Evolutionary conservation across 2,888 invertebrate species (phyloP), one percentile per base, ranked within the genome.

Genomic region (Plemyria rubiginata): DNA sequence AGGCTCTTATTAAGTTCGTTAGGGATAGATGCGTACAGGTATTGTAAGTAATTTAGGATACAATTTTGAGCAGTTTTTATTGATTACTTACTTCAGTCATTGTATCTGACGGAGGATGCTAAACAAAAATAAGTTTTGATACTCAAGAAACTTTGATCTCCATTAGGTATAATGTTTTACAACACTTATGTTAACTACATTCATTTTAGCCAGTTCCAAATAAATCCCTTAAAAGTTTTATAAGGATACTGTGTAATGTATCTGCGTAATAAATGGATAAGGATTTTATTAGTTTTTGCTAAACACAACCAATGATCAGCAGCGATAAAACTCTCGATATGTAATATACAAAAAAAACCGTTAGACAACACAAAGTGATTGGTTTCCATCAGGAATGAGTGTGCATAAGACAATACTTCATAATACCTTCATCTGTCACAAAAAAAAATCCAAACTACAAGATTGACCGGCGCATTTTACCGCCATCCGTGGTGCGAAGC

Each of bases 391-490:
- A 16, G 15, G 52, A 15, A 7, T 41, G 43, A 16, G 8, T 12
- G 50, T 50, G 57, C 50, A 32, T 50, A 57, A 8, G 11, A 11
- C 32, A 15, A 9, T 15, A 38, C 4, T 43, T 45, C 15, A 50
- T 55, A 60, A 57, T 71, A 73, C 70, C 72, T 70, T 73, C 72
- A 74, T 72, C 64, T 66, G 62, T 38, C 36, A 50, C 54, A 48
- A 29, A 51, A 61, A 40, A 15, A 28, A 48, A 32, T 13, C 51
- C 41, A 43, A 61, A 22, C 22, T 60, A 60, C 45, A 60, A 49
- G 13, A 4, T 48, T 28, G 43, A 15, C 48, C 57, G 62, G 28
- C 40, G 53, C 63, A 67, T 62, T 60, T 57, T 50, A 11, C 32
- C 15, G 38, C 41, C 7, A 36, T 48, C 36, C 3, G 13, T 16